phyloP scores from a whole-genome alignment of 2,113 vertebrate genomes.

The Suncus etruscus region DNA sequence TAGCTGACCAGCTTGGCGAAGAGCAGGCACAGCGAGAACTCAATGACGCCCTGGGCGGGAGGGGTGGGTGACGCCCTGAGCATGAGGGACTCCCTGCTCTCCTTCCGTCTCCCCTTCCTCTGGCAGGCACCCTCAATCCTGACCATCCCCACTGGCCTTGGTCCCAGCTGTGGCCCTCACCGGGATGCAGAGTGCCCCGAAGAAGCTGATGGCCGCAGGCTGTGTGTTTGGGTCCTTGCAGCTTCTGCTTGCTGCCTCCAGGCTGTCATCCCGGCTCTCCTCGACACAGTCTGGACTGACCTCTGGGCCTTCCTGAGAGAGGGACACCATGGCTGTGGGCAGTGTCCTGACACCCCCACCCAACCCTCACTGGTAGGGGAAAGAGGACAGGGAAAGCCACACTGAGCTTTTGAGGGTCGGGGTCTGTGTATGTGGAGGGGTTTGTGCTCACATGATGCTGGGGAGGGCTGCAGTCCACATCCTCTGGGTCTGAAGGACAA shows the following conservation, averaged over 20 bases:
- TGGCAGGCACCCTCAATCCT: too few species aligned
- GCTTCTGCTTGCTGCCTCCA: background rate
- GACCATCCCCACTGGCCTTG: too few species aligned
- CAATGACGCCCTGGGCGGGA: slow-evolving; percentile 92
- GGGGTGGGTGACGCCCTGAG: slow-evolving; percentile 86
- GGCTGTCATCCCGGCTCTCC: slow-evolving; percentile 80
- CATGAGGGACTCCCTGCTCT: background rate
- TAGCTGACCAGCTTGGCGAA: slow-evolving; percentile 99
- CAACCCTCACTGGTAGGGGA: background rate
- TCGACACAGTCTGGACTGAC: slow-evolving; percentile 68
- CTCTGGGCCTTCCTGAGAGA: slow-evolving; percentile 11
- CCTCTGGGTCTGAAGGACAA: slow-evolving; percentile 92
- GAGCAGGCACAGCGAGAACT: slow-evolving; percentile 97
- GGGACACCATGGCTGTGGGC: slow-evolving; percentile 20
- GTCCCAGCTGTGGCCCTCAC: slow-evolving; percentile 86
- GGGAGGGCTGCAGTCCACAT: slow-evolving; percentile 93
- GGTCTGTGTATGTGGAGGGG: background rate
- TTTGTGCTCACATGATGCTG: slow-evolving; percentile 91
- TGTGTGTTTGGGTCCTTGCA: slow-evolving; percentile 79
- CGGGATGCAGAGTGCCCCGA: slow-evolving; percentile 93
- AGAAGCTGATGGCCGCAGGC: slow-evolving; percentile 94
- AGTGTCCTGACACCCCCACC: background rate
- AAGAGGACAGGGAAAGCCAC: background rate
- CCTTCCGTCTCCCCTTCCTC: background rate
- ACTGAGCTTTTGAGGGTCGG: background rate